Evolutionary conservation across 64 coral and sea anemone genomes (phyloP).

Genomic region (Montipora sp.): DNA sequence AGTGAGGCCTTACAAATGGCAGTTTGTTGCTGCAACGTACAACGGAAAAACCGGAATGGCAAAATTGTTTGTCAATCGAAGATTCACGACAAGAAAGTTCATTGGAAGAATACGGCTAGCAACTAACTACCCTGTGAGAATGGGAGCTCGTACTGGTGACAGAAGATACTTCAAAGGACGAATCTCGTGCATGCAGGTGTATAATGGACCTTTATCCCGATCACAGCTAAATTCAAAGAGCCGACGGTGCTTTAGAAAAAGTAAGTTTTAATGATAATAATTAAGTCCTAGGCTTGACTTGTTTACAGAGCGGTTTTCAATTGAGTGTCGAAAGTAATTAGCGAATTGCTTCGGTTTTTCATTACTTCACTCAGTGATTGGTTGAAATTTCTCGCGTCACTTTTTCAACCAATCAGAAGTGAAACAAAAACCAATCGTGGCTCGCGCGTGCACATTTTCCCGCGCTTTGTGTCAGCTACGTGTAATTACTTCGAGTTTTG

Average conservation of each 20-base stretch:
- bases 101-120: conserved; percentile 59
- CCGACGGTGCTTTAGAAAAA: conserved; percentile 46
- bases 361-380: too few species aligned
- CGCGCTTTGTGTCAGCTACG: too few species aligned
- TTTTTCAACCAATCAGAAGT: too few species aligned
- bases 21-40: conserved; percentile 69
- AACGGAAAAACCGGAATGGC: conserved; percentile 38
- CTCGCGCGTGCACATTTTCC: too few species aligned
- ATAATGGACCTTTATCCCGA: conserved; percentile 22
- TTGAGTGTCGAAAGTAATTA: too few species aligned
- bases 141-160: conserved; percentile 54
- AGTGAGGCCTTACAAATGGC: conserved; percentile 35
- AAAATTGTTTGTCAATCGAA: conserved; percentile 60
- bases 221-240: conserved; percentile 19
- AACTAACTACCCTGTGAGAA: conserved; percentile 67
- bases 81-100: conserved; percentile 3
- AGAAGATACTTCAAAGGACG: conserved; percentile 67
- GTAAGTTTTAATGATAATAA: background rate
- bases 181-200: conserved; percentile 67
- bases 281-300: too few species aligned
- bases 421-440: too few species aligned
- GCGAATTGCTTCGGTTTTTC: too few species aligned
- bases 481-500: too few species aligned
- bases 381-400: too few species aligned
- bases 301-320: too few species aligned